Evolutionary conservation across 2,113 vertebrate species (phyloP).

Genomic region (Bathybates hornii): DNA sequence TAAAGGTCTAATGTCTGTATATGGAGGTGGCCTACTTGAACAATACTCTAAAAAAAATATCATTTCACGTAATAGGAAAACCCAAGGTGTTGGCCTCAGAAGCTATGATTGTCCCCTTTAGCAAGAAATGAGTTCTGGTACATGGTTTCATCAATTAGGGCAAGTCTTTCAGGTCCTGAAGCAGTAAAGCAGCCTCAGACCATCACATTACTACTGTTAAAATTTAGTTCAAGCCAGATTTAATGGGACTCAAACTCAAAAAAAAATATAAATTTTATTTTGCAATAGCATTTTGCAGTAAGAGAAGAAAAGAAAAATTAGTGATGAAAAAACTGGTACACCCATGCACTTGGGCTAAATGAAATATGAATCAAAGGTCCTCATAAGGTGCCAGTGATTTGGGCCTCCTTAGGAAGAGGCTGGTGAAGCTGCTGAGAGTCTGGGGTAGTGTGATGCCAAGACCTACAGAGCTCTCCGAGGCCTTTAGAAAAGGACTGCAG

Average conservation of each 20-base stretch:
- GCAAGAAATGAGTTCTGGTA: background rate
- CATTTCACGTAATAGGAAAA: fast-evolving
- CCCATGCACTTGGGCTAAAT: background rate
- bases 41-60: background rate
- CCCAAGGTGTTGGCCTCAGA: background rate
- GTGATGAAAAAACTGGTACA: background rate
- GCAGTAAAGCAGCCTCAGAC: background rate
- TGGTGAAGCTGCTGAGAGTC: background rate
- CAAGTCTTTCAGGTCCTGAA: background rate
- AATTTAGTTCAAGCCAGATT: background rate
- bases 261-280: background rate
- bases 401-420: background rate
- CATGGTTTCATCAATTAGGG: background rate
- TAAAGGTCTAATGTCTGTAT: background rate
- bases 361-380: background rate
- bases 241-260: background rate
- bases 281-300: background rate
- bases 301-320: background rate
- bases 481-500: background rate
- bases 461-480: background rate
- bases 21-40: background rate
- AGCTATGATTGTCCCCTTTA: background rate
- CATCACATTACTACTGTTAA: background rate
- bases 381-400: background rate
- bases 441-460: background rate